Base-by-base conservation (phyloP, 1,140 invertebrate species). In the Drosophila melanica region DNA sequence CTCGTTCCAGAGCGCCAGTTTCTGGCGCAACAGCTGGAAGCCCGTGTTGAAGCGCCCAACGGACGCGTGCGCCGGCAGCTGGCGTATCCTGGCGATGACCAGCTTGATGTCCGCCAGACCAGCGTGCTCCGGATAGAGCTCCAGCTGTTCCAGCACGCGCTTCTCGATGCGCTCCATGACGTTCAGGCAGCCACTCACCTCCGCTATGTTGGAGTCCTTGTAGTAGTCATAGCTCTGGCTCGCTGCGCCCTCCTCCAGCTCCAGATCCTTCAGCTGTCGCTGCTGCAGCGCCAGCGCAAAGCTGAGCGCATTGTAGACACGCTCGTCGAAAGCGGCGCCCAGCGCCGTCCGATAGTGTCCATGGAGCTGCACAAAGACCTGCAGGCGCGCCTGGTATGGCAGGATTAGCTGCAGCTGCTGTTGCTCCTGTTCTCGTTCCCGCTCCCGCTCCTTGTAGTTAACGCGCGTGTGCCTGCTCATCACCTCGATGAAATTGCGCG, bases 41-140 rank as follows among this genome's bases (percentile, higher is more conserved):
- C 98, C 98, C 0, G 96, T 96, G 0, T 99, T 93, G 77, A 98
- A 98, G 79, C 97, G 95, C 50, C 97, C 96, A 4, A 99, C 91
- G 0, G 98, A 95, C 77, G 96, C 95, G 5, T 95, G 95, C 0
- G 98, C 93, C 0, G 96, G 93, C 90, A 99, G 97, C 2, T 93
- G 92, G n/a, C 95, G 93, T 33, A 99, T 96, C 67, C 97, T 94
- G 1, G 95, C 92, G 3, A 96, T 94, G 9, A 98, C 94, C 42
- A 94, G 92, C 8, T 94, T 93, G 45, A 97, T 95, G 91, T 96
- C 95, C 80, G 94, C 94, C 1, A 99, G 91, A 0, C 95, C 95
- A 0, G 98, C 97, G 93, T 99, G 97, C 66, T 98, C 97, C 0
- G 98, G 96, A 96, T 97, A 99, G 79, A 97, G 94, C 2, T 93